phyloP scores from a whole-genome alignment of 2,113 vertebrate genomes.

The Carassius gibelio region DNA sequence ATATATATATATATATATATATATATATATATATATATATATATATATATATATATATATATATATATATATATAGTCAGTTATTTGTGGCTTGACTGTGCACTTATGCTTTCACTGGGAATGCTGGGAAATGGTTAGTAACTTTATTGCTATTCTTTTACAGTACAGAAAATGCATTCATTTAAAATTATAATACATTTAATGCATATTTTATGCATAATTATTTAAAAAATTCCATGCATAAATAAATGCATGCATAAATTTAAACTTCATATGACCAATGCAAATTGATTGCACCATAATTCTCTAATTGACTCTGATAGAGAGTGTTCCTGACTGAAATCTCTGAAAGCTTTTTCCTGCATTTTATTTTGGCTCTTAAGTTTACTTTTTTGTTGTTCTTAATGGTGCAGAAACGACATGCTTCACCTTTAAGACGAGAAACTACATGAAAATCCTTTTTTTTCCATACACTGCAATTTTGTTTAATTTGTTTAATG shows the following conservation, averaged over 20 bases:
- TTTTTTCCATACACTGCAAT: too few relatives aligned
- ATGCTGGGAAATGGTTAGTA: background rate
- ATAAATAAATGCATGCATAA: background rate
- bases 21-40: too few relatives aligned
- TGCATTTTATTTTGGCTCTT: background rate
- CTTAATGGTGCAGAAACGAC: too few relatives aligned
- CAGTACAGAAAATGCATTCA: background rate
- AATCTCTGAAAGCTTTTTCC: too few relatives aligned
- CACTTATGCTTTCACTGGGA: background rate
- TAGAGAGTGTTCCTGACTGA: too few relatives aligned
- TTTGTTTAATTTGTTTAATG: too few relatives aligned
- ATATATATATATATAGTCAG: too few relatives aligned
- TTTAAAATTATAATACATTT: background rate
- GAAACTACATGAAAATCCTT: too few relatives aligned
- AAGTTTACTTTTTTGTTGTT: too few relatives aligned
- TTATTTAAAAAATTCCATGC: background rate
- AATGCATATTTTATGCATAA: background rate
- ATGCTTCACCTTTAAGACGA: too few relatives aligned
- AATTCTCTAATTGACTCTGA: background rate
- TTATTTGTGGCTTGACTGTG: background rate
- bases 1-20: too few relatives aligned
- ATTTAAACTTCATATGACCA: background rate
- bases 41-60: too few relatives aligned
- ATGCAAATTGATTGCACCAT: background rate
- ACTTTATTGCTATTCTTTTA: background rate